Percentiles rank a stretch among this genome's conserved stretches.
These are phyloP conservation scores for Lytechinus pictus DNA, from an alignment of 35 echinoderm and acorn worm genomes.

Conservation along the genomic window DNA sequence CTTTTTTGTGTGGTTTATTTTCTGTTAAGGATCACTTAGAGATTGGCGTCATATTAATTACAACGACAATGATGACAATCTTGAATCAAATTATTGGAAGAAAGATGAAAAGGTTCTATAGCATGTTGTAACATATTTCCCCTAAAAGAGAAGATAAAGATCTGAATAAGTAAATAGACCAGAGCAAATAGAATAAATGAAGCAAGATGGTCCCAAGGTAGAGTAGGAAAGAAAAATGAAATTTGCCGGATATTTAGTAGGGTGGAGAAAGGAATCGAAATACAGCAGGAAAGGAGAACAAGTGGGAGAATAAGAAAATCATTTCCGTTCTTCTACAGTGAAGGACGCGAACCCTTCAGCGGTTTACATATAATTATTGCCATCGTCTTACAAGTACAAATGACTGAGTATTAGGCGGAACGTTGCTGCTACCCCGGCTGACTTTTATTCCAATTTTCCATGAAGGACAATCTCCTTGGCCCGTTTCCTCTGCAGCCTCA, in stretches of 20 bases:
- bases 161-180: not conserved
- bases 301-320: not conserved
- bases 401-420: not conserved
- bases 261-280: not conserved
- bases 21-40: no score
- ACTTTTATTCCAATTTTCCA: constrained; percentile 4
- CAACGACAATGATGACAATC: not conserved
- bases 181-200: not conserved
- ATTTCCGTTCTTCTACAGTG: not conserved
- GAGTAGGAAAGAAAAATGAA: not conserved
- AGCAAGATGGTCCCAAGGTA: not conserved
- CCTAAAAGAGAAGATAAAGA: not conserved
- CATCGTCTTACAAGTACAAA: not conserved
- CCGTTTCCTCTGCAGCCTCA: not conserved
- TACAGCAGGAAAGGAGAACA: not conserved
- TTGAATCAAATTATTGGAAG: not conserved
- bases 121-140: not conserved
- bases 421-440: not conserved
- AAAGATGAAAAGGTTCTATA: not conserved
- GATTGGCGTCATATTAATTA: no score
- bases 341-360: not conserved
- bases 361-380: constrained; percentile 14
- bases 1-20: no score
- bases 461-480: not conserved
- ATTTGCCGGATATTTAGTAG: not conserved